A percentile compares a stretch with the other conserved stretches of the same genome.
Evolutionary conservation across 2,888 invertebrate genomes (phyloP).

Genomic region (Andrena bucephala): DNA sequence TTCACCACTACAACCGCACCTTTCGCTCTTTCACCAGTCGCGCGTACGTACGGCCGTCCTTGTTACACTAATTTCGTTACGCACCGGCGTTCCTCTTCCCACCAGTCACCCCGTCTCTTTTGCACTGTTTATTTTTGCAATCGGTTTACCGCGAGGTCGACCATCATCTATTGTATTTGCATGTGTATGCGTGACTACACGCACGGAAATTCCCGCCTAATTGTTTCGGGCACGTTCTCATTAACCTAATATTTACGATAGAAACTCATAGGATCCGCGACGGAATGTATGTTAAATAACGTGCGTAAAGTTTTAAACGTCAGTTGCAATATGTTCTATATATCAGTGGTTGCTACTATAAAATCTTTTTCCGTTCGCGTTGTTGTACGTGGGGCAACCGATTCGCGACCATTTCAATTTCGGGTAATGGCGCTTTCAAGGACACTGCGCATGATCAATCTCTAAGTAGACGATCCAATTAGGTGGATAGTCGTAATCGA

Average conservation of each 20-base stretch:
- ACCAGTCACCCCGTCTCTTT: conserved; percentile 36
- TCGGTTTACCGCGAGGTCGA: conserved; percentile 55
- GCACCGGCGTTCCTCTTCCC: conserved; percentile 40
- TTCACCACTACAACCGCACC: conserved; percentile 29
- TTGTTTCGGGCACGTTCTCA: background rate
- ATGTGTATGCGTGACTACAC: background rate
- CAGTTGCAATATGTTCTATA: background rate
- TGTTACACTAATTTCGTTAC: conserved; percentile 43
- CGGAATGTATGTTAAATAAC: no score
- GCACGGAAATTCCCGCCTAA: background rate
- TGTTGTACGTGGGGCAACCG: background rate
- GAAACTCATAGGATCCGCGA: background rate
- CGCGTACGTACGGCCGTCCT: conserved; percentile 27
- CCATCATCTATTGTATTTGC: conserved; percentile 28
- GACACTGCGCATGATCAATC: background rate
- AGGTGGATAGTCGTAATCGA: background rate
- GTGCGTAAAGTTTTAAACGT: no score
- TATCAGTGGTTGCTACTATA: background rate
- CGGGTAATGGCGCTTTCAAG: no score
- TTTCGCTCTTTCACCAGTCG: conserved; percentile 40
- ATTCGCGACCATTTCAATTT: background rate
- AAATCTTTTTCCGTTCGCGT: background rate
- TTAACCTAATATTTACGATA: background rate
- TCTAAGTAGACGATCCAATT: background rate
- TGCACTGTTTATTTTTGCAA: conserved; percentile 68